Conservation (phyloP, 2,888 invertebrate species). For the Hemicrepidius hirtus region DNA sequence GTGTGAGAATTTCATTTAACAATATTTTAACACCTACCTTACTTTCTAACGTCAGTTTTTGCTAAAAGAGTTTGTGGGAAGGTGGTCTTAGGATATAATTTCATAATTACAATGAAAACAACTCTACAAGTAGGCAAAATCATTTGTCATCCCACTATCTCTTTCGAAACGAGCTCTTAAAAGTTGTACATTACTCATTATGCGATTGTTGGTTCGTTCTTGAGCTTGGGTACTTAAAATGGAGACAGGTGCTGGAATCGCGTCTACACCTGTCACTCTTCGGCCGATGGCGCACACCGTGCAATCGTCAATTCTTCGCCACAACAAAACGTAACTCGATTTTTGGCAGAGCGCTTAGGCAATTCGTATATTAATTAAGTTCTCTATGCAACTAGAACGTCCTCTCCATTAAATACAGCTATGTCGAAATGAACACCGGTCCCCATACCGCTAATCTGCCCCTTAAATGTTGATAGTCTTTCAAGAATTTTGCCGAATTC, state of each 20-base stretch:
- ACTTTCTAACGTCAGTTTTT: conserved; percentile 39
- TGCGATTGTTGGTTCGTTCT: conserved; percentile 40
- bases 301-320: conserved; percentile 54
- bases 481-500: conserved; percentile 24
- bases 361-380: conserved; percentile 39
- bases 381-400: conserved; percentile 37
- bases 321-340: conserved; percentile 41
- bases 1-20: conserved; percentile 15
- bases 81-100: conserved; percentile 29
- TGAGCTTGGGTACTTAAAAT: conserved; percentile 57
- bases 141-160: conserved; percentile 35
- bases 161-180: conserved; percentile 28
- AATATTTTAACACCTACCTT: conserved; percentile 43
- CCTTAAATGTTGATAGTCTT: conserved; percentile 10
- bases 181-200: conserved; percentile 39
- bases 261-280: conserved; percentile 66
- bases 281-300: conserved; percentile 63
- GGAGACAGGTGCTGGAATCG: conserved; percentile 65
- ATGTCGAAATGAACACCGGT: conserved; percentile 35
- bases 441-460: conserved; percentile 22
- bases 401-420: conserved; percentile 30
- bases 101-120: conserved; percentile 39
- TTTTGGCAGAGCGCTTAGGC: conserved; percentile 47
- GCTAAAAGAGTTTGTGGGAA: conserved; percentile 28
- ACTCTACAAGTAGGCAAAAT: conserved; percentile 34